These are phyloP conservation scores for Potorous gilbertii DNA, from an alignment of 2,797 vertebrate genomes.

Conservation along the genomic window DNA sequence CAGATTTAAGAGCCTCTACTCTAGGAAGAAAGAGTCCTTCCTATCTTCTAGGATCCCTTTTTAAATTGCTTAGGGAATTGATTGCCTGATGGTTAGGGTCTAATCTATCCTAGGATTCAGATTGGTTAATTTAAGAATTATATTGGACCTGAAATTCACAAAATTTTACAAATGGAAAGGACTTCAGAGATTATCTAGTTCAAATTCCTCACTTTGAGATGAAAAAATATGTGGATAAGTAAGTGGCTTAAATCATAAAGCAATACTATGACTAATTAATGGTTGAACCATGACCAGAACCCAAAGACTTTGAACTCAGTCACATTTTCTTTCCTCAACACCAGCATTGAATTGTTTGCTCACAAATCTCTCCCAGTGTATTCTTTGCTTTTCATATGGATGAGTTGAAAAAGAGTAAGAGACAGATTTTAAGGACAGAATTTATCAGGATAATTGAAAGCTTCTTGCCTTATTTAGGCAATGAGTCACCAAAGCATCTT, in stretches of 20 bases:
- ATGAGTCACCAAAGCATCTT: conserved; percentile 26
- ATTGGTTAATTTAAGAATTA: not conserved
- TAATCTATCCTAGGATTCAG: not conserved
- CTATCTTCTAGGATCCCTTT: not conserved
- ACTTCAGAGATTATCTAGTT: not conserved
- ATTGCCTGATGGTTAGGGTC: not conserved
- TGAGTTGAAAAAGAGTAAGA: not conserved
- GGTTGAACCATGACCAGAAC: not conserved
- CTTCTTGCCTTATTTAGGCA: conserved; percentile 9
- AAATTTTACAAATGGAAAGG: not conserved
- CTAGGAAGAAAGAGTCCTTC: not conserved
- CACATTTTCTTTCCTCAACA: not conserved
- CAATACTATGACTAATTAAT: not conserved
- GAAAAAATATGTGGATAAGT: not conserved
- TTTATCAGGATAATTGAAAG: not conserved
- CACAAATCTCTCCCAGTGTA: not conserved
- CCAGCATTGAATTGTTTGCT: not conserved
- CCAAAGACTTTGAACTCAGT: not conserved
- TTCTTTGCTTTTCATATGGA: not conserved
- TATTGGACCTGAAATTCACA: no score
- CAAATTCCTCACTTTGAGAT: not conserved
- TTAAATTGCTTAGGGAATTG: not conserved
- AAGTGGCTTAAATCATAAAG: not conserved
- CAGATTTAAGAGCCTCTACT: not conserved
- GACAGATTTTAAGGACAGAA: not conserved